Evolutionary conservation across 2,113 vertebrate species (phyloP).

Genomic region (Australoheros scitulus): DNA sequence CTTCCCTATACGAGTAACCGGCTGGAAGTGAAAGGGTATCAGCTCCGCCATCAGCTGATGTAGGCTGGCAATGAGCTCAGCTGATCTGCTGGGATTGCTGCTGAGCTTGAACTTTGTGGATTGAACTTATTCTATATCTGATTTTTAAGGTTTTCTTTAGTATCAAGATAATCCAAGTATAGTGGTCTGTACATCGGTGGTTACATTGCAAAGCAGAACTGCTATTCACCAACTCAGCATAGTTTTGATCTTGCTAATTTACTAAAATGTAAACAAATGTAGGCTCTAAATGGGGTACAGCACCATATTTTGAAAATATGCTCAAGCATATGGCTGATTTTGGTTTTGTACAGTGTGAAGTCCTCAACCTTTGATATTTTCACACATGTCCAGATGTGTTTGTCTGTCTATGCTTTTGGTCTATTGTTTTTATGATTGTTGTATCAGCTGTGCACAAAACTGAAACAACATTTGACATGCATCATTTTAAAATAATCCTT

Average conservation of each 20-base stretch:
- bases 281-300: background rate
- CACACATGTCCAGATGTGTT: background rate
- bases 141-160: background rate
- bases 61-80: background rate
- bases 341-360: background rate
- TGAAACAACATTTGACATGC: slow-evolving; percentile 13
- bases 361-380: background rate
- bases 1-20: background rate
- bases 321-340: background rate
- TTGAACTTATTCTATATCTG: background rate
- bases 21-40: background rate
- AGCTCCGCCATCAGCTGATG: background rate
- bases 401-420: background rate
- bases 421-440: background rate
- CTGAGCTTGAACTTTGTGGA: background rate
- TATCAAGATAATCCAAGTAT: background rate
- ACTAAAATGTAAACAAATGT: background rate
- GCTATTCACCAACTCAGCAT: background rate
- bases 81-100: too few relatives aligned
- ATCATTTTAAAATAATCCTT: slow-evolving; percentile 7
- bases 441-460: background rate
- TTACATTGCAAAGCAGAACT: background rate
- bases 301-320: background rate
- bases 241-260: background rate
- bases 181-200: background rate